phyloP scores from a whole-genome alignment of 2,888 invertebrate genomes.

The Laspeyria flexula region DNA sequence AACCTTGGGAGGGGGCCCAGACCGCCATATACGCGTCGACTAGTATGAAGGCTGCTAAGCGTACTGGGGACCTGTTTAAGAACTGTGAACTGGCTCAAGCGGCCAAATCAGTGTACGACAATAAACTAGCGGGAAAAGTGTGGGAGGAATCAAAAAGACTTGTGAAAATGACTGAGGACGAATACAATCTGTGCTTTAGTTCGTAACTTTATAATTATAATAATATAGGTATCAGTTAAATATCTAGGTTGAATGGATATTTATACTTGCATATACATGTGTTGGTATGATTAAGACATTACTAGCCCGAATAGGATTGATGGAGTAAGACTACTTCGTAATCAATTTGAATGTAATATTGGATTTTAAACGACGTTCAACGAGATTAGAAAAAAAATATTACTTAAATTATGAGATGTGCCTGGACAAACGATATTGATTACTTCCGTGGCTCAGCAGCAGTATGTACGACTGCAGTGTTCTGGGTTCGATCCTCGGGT shows the following conservation, averaged over 20 bases:
- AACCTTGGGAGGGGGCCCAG: slow-evolving; percentile 92
- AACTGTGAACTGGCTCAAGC: slow-evolving; percentile 89
- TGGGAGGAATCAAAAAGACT: slow-evolving; percentile 93
- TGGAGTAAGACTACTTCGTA: too few relatives aligned
- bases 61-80: slow-evolving; percentile 91
- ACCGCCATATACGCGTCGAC: slow-evolving; percentile 91
- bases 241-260: background rate
- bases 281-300: background rate
- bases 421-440: too few relatives aligned
- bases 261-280: background rate
- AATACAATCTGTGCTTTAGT: slow-evolving; percentile 86
- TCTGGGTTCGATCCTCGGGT: too few relatives aligned
- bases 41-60: slow-evolving; percentile 88
- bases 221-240: too few relatives aligned
- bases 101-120: slow-evolving; percentile 86
- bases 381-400: too few relatives aligned
- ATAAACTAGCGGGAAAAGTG: slow-evolving; percentile 89
- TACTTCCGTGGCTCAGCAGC: too few relatives aligned
- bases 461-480: too few relatives aligned
- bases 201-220: slow-evolving; percentile 21
- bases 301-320: background rate
- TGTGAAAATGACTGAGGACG: slow-evolving; percentile 87
- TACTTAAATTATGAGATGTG: too few relatives aligned
- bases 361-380: too few relatives aligned
- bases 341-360: too few relatives aligned